Conservation (phyloP, 2,113 vertebrate species). For the Microtus richardsoni region DNA sequence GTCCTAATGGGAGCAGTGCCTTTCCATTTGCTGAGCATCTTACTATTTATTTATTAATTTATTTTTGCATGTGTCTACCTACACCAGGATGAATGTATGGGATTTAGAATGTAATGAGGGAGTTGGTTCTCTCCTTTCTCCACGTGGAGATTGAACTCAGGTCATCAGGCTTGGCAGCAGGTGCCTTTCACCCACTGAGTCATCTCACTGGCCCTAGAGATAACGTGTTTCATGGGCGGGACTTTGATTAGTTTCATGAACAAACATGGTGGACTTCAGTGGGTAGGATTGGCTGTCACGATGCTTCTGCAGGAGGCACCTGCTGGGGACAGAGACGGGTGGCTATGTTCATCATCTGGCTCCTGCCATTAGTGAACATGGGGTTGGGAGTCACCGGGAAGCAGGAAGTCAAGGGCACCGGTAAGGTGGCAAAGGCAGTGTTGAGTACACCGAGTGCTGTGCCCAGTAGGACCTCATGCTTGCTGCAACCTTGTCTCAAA, state of each 20-base stretch:
- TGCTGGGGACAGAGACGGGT: conserved; percentile 72
- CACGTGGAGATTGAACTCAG: not conserved
- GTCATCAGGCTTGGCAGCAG: not conserved
- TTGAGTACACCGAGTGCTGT: not conserved
- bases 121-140: not conserved
- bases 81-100: not conserved
- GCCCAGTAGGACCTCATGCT: not conserved
- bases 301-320: conserved; percentile 78
- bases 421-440: not conserved
- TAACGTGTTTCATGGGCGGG: conserved; percentile 81
- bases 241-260: conserved; percentile 84
- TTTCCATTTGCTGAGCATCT: conserved; percentile 77
- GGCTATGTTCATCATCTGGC: conserved; percentile 53
- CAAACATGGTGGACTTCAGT: conserved; percentile 77
- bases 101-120: not conserved
- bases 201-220: conserved; percentile 33
- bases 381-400: not conserved
- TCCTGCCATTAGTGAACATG: conserved; percentile 55
- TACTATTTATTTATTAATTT: not conserved
- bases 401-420: not conserved
- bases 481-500: not conserved
- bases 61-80: not conserved
- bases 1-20: conserved; percentile 69
- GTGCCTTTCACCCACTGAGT: not conserved
- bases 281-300: conserved; percentile 79